phyloP scores from a whole-genome alignment of 2,797 vertebrate species.

The Poecilia wingei region DNA sequence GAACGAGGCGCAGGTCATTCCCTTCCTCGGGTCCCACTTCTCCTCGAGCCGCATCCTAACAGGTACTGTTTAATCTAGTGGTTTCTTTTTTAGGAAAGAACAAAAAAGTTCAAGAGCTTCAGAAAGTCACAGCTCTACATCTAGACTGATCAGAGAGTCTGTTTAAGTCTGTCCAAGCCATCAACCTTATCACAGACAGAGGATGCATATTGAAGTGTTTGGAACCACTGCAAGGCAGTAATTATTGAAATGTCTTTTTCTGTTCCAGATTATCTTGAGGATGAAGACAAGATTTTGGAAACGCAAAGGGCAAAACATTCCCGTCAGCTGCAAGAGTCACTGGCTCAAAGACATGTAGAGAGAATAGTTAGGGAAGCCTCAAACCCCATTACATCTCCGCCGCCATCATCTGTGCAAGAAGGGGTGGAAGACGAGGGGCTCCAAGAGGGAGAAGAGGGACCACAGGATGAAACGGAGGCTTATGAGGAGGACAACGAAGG shows the following conservation, averaged over 20 bases:
- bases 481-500: slow-evolving; percentile 33
- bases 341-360: slow-evolving; percentile 13
- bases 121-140: background rate
- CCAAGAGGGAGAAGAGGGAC: slow-evolving; percentile 38
- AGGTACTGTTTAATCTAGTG: slow-evolving; percentile 40
- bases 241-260: background rate
- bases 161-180: background rate
- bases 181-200: background rate
- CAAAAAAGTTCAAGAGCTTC: background rate
- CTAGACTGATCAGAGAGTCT: background rate
- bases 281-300: slow-evolving; percentile 46
- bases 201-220: background rate
- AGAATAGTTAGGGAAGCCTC: slow-evolving; percentile 40
- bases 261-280: slow-evolving; percentile 65
- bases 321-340: background rate
- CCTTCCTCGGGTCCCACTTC: slow-evolving; percentile 85
- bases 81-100: slow-evolving; percentile 2
- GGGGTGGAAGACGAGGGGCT: slow-evolving; percentile 43
- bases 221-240: background rate
- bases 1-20: slow-evolving; percentile 71
- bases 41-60: slow-evolving; percentile 74
- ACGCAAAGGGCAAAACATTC: slow-evolving; percentile 52
- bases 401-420: slow-evolving; percentile 31
- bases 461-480: slow-evolving; percentile 27
- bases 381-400: slow-evolving; percentile 7